Percentiles rank a stretch among this genome's conserved stretches.
phyloP scores from a whole-genome alignment of 2,113 vertebrate genomes.

The Bucco capensis region DNA sequence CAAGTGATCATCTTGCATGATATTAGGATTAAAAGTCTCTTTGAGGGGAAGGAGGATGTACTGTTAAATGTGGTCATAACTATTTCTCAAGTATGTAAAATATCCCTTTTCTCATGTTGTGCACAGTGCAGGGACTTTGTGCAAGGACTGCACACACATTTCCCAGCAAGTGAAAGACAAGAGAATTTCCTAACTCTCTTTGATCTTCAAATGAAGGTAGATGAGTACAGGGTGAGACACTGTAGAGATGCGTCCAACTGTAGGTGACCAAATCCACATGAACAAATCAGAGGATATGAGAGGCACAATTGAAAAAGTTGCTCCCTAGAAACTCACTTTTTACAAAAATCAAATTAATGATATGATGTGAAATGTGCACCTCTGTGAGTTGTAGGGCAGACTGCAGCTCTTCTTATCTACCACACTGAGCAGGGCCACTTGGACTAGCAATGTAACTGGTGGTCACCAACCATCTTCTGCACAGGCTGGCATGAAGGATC shows the following conservation, averaged over 20 bases:
- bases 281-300: background rate
- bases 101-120: background rate
- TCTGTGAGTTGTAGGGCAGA: background rate
- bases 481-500: background rate
- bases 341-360: background rate
- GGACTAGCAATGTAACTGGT: background rate
- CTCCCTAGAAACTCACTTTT: background rate
- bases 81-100: background rate
- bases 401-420: background rate
- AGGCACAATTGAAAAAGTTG: background rate
- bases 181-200: background rate
- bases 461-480: background rate
- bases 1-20: background rate
- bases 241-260: background rate
- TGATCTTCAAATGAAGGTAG: background rate
- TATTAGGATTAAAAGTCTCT: background rate
- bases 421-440: background rate
- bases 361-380: background rate
- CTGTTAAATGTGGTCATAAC: background rate
- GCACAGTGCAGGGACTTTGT: background rate
- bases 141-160: background rate
- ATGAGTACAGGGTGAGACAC: background rate
- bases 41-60: background rate
- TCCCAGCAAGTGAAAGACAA: background rate
- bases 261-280: background rate